These are phyloP conservation scores for Drosophila parabipectinata DNA, from an alignment of 1,140 invertebrate species.

Conservation along the genomic window DNA sequence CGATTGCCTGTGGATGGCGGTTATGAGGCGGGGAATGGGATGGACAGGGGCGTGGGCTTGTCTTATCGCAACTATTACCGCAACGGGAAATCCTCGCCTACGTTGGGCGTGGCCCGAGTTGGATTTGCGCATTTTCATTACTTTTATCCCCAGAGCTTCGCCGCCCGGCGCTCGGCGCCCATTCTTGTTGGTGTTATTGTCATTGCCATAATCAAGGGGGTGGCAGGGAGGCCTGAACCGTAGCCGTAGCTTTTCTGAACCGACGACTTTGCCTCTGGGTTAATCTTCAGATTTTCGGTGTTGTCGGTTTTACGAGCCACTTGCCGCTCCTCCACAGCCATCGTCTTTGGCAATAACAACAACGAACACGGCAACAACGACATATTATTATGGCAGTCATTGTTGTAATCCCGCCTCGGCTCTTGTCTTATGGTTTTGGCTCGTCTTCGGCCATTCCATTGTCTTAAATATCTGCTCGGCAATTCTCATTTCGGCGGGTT, in stretches of 20 bases:
- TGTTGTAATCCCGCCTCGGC: conserved; percentile 65
- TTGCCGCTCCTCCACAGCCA: conserved; percentile 55
- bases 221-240: neutral
- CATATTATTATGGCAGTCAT: conserved; percentile 79
- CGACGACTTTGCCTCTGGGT: conserved; percentile 59
- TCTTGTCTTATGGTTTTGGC: conserved; percentile 34
- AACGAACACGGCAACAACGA: conserved; percentile 45
- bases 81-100: conserved; percentile 41
- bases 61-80: conserved; percentile 77
- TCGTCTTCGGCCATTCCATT: conserved; percentile 34
- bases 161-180: conserved; percentile 6
- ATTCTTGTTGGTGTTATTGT: conserved; percentile 69
- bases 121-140: conserved; percentile 78
- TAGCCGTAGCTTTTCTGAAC: conserved; percentile 1
- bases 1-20: conserved; percentile 1
- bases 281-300: conserved; percentile 79
- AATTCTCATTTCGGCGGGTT: conserved; percentile 53
- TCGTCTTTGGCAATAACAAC: conserved; percentile 33
- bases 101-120: conserved; percentile 47
- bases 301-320: conserved; percentile 81
- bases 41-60: conserved; percentile 16
- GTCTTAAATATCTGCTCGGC: conserved; percentile 74
- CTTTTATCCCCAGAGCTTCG: conserved; percentile 43
- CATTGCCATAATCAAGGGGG: conserved; percentile 71
- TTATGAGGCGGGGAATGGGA: neutral